Evolutionary conservation across 2,888 invertebrate species (phyloP).

Genomic region (Scotopteryx bipunctaria): DNA sequence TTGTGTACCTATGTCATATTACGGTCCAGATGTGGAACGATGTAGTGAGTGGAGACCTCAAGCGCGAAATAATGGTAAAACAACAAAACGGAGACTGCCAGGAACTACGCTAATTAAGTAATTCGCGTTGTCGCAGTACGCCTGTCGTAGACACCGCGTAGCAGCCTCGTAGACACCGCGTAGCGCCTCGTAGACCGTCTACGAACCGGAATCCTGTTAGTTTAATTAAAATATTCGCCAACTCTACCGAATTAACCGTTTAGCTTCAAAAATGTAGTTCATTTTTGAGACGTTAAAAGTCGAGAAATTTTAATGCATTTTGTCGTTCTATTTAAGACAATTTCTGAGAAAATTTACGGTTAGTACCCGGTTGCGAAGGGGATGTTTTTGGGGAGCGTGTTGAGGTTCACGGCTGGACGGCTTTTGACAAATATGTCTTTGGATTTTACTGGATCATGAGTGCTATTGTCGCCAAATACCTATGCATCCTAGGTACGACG

Average conservation of each 20-base stretch:
- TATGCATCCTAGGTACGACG: too few relatives aligned
- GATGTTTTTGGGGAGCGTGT: too few relatives aligned
- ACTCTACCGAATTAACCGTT: constrained; percentile 7
- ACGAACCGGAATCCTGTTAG: constrained; percentile 16
- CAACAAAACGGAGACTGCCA: background rate
- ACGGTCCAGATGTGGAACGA: too few relatives aligned
- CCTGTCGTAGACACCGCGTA: constrained; percentile 20
- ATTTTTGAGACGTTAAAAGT: constrained; percentile 1
- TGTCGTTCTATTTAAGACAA: background rate
- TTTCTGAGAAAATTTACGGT: background rate
- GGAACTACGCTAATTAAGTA: constrained; percentile 15
- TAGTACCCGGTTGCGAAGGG: background rate
- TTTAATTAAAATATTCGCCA: constrained; percentile 17
- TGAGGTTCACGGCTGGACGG: too few relatives aligned
- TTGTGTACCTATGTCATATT: too few relatives aligned
- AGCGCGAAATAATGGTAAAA: background rate
- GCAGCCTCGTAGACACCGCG: constrained; percentile 18
- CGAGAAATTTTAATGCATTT: background rate
- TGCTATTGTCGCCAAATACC: too few relatives aligned
- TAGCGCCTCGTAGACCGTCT: constrained; percentile 17
- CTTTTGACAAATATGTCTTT: too few relatives aligned
- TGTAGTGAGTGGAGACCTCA: too few relatives aligned
- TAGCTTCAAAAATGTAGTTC: constrained; percentile 6
- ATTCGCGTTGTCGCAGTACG: constrained; percentile 20
- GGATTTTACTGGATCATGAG: too few relatives aligned